Evolutionary conservation across 2,888 invertebrate species (phyloP), one percentile per base, ranked within the genome.

Genomic region (Lucinisca nassula): DNA sequence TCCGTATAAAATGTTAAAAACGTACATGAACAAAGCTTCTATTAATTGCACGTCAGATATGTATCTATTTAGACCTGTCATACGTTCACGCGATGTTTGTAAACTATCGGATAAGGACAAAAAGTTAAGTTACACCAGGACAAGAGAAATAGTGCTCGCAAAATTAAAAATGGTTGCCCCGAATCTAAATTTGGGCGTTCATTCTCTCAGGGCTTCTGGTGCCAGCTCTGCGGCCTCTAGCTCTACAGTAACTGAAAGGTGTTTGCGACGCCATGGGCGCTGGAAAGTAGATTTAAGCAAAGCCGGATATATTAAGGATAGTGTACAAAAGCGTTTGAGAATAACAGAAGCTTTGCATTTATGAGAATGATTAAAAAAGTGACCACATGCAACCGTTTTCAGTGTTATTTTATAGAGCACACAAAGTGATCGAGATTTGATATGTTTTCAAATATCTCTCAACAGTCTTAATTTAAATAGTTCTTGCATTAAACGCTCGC

Each of bases 141-240:
- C 78, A 24, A 72, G 73, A 74, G 78, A 85, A 37, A 72, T 76
- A 35, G 61, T 85, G 45, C 49, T 82, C 0, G n/a, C 14, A 10
- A 85, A 82, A 72, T 75, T 74, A 30, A 84, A 82, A 51, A n/a
- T 61, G 21, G 85, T 85, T n/a, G 85, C 85, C 21, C 82, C 85
- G 6, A 35, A 67, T 73, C 38, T 72, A 61, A 72, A 81, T 12
- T 81, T 79, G 32, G 85, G 81, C 4, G 72, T 58, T 0, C 85
- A 81, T 37, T 77, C 73, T 17, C 72, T 85, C 30, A 55, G 85
- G 12, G 78, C 77, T 6, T 77, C 61, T 38, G 82, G 85, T 17
- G 85, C 77, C 0, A 72, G 72, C 14, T 40, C 49, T 6, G 81
- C 70, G 0, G 81, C 81, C 1, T 72, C 76, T 55, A 1, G 58